Base-by-base conservation (phyloP, 2,888 invertebrate genomes). In the Sarcophaga rosellei region DNA sequence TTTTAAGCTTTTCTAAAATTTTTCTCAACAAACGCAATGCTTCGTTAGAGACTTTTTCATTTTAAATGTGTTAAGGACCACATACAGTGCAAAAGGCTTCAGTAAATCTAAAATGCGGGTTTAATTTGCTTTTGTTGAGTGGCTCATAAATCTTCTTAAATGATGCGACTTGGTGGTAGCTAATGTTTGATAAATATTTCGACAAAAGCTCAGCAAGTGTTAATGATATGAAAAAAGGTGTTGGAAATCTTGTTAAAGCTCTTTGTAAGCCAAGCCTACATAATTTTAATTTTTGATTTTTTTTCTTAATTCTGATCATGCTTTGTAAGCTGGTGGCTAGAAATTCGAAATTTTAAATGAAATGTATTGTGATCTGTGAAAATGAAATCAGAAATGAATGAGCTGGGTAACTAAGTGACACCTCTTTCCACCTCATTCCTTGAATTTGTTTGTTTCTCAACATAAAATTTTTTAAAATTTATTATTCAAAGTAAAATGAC, bases 101-200 rank as follows among this genome's bases (percentile, higher is more conserved):
- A 59, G 66, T 66, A 66, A 44, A 76, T 74, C 45, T 70, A 57
- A 69, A 23, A 69, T 68, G 45, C 47, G 47, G 35, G 21, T 6
- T 21, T 21, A 47, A 72, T 57, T 68, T 53, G 53, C 53, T 62
- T 6, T 68, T 59, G 65, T 76, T 61, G 59, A 53, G 53, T 35
- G 11, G 5, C 12, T 35, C 53, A 86, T 86, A 81, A 86, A 84
- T 84, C 77, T 70, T 78, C 6, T 12, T 84, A 61, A 35, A 77
- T 66, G 65, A 65, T 74, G 44, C 4, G 6, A 63, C 70, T 65
- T 53, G n/a, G n/a, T 68, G 17, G 80, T 77, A 77, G 76, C 69
- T 61, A 65, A 53, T 57, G 15, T 44, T 61, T 78, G 83, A 84
- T 78, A 84, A 84, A 86, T 84, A 86, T 86, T 86, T 74, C 65